Base-by-base conservation (phyloP, 2,797 vertebrate genomes). In the Platalea minor region DNA sequence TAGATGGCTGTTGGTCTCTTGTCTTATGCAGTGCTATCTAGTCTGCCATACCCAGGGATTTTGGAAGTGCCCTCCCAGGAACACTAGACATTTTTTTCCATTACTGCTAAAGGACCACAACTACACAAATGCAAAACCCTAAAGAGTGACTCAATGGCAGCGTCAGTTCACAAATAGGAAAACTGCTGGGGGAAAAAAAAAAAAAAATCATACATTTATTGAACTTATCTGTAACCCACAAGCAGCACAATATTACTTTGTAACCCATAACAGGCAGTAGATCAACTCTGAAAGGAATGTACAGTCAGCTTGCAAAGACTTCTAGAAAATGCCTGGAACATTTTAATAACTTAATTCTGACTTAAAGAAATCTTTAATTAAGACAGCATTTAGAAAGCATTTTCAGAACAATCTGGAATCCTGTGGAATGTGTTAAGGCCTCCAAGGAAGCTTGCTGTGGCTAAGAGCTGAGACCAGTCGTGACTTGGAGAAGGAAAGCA, bases 311-410 rank as follows among this genome's bases (percentile, higher is more conserved):
- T 89, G 75, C 88, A 19, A 35, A 93, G 96, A 96, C 95, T 85
- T 83, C 94, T 80, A 63, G 85, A 89, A 93, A 97, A 96, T 85
- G 91, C 87, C 76, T 90, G 85, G 95, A 92, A 97, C 93, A 96
- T 93, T 91, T 94, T 96, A 95, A 95, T 95, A 94, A 60, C 93
- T 97, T 97, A 96, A 96, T 93, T 94, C 94, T 96, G 91, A 96
- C 91, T 97, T 95, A 65, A 85, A 97, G 85, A 92, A 96, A 95
- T 94, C 93, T 97, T 97, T 96, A 93, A 97, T 97, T 95, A 97
- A 96, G 94, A 86, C 76, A 88, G 94, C 70, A 91, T 96, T 97
- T 96, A 96, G 94, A 96, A 97, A 96, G 91, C 41, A 92, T 85
- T 96, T 97, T 91, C 91, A 93, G 93, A 97, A 93, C 82, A 68